Evolutionary conservation across 2,888 invertebrate genomes (phyloP).

Genomic region (Protonemura montana): DNA sequence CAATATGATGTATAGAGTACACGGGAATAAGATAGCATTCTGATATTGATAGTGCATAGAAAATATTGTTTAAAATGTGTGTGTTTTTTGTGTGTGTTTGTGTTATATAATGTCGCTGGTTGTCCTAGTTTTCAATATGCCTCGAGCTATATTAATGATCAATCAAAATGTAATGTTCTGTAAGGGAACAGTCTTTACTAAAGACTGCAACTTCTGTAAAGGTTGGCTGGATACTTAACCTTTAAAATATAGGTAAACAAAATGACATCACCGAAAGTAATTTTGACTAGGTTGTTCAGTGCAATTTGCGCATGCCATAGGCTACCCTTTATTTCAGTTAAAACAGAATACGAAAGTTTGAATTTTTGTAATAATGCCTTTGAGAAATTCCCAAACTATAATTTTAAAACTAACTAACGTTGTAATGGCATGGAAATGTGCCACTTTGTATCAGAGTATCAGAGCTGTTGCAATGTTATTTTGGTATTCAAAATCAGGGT

Average conservation of each 20-base stretch:
- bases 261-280: not conserved
- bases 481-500: too few relatives aligned
- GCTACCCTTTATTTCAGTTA: not conserved
- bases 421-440: too few relatives aligned
- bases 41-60: not conserved
- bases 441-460: too few relatives aligned
- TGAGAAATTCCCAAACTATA: too few relatives aligned
- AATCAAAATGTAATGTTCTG: not conserved
- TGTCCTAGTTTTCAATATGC: not conserved
- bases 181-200: not conserved
- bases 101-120: not conserved
- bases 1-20: not conserved
- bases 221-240: not conserved
- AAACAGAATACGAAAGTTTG: not conserved
- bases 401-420: too few relatives aligned
- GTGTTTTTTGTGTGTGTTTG: not conserved
- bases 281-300: not conserved
- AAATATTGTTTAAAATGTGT: not conserved
- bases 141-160: not conserved
- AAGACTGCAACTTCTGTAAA: not conserved
- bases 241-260: conserved; percentile 12
- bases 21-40: not conserved
- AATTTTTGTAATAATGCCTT: not conserved
- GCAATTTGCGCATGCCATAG: not conserved
- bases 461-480: too few relatives aligned